Evolutionary conservation across 2,888 invertebrate genomes (phyloP), one percentile per base, ranked within the genome.

Genomic region (Galerucella nymphaeae): DNA sequence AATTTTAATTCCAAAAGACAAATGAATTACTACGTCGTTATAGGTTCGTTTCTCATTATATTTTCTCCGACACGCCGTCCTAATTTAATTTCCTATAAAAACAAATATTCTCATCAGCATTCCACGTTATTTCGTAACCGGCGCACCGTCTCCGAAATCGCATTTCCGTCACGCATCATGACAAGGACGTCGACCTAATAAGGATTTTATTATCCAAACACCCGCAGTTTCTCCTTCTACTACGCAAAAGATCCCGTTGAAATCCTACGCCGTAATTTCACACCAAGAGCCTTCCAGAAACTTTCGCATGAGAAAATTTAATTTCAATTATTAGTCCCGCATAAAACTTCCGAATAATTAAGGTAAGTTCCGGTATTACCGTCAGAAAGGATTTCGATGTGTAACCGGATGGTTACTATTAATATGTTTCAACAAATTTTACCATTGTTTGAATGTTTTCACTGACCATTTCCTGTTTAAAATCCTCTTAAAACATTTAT

Each of bases 321-420:
- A 41, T 55, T 66, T 66, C 66, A 66, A 66, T 66, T 66, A 66
- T 66, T 66, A 57, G 55, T 57, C 66, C 66, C 66, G 66, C 66
- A 66, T 66, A 66, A 55, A 57, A 38, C 41, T 57, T 20, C 53
- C 53, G 9, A n/a, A 13, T 50, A 65, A 65, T 65, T 38, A n/a
- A 38, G 53, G 65, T 53, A 65, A 53, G 53, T 53, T 58, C 58
- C 38, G 58, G 57, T 23, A 18, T 57, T 48, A n/a, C n/a, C 6
- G n/a, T n/a, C 18, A 16, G 18, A 10, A 18, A 53, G 10, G 18
- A 30, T 38, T 57, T 23, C 11, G 57, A 23, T 13, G 4, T 57
- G 11, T 23, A 18, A n/a, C 59, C 59, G 59, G 59, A 59, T 59
- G n/a, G 14, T 57, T 48, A 48, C 8, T n/a, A 53, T n/a, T 50